Percentiles rank a stretch among this genome's conserved stretches.
Evolutionary conservation across 2,113 vertebrate genomes (phyloP).

Genomic region (Eulacestoma nigropectus): DNA sequence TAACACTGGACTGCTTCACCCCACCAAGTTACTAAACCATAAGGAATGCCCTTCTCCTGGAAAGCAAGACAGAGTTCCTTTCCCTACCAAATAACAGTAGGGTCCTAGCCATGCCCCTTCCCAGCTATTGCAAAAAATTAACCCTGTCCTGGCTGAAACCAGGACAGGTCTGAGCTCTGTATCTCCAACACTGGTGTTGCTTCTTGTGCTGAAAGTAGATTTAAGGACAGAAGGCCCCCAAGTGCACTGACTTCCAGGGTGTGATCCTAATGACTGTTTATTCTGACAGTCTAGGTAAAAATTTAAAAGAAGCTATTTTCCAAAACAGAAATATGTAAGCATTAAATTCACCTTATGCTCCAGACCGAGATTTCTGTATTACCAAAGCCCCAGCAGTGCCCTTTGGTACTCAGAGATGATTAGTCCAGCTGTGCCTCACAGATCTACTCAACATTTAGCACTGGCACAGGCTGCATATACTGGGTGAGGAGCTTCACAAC

Average conservation of each 20-base stretch:
- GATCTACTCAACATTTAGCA: not conserved
- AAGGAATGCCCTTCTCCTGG: not conserved
- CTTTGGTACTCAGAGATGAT: not conserved
- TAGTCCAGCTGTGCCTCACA: not conserved
- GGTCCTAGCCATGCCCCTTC: not conserved
- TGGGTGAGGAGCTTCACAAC: not conserved
- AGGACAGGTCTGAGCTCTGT: accelerated
- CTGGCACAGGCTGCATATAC: not conserved
- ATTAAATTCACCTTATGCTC: not conserved
- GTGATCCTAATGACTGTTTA: not conserved
- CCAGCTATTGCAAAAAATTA: not conserved
- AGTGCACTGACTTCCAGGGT: not conserved
- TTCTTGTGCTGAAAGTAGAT: no score
- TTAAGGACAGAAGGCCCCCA: not conserved
- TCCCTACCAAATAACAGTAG: not conserved
- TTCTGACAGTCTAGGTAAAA: not conserved
- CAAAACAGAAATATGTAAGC: not conserved
- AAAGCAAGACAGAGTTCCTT: not conserved
- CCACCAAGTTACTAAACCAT: accelerated
- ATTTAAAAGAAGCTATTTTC: not conserved
- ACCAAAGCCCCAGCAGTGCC: not conserved
- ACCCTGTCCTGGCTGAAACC: not conserved
- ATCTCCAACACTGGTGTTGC: not conserved
- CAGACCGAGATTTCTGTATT: not conserved
- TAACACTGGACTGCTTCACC: not conserved